Conservation (phyloP, 2,113 vertebrate genomes). For the Podarcis cretensis region DNA sequence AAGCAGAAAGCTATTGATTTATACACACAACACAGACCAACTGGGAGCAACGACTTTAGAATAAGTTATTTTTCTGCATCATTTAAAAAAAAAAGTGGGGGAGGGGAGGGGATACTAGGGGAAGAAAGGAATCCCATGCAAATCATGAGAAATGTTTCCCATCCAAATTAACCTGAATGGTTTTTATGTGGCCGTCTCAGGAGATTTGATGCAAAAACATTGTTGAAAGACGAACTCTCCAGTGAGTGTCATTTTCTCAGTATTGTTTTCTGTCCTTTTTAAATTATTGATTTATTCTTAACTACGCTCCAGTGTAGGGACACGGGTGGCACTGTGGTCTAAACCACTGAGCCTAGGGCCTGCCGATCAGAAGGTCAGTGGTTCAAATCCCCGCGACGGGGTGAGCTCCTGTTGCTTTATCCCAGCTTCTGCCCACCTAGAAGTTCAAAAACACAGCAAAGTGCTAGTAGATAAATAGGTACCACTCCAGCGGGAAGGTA, state of each 20-base stretch:
- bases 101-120: not conserved
- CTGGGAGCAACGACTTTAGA: not conserved
- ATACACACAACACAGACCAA: not conserved
- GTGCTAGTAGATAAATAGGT: too few relatives aligned
- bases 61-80: not conserved
- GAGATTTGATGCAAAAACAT: not conserved
- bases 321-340: too few relatives aligned
- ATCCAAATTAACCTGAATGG: not conserved
- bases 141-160: not conserved
- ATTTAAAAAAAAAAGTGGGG: not conserved
- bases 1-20: constrained; percentile 43
- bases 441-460: too few relatives aligned
- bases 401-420: too few relatives aligned
- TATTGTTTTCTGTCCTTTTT: constrained; percentile 1
- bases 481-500: too few relatives aligned
- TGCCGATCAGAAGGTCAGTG: too few relatives aligned
- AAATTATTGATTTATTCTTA: constrained; percentile 32
- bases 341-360: too few relatives aligned
- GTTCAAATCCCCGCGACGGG: too few relatives aligned
- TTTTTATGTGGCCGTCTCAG: constrained; percentile 8
- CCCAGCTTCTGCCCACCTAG: too few relatives aligned
- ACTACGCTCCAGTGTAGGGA: not conserved
- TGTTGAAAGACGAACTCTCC: not conserved
- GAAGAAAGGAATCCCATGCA: not conserved
- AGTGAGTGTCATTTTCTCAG: not conserved